Conservation (phyloP, 2,888 invertebrate species). For the Drosophila kuntzei region DNA sequence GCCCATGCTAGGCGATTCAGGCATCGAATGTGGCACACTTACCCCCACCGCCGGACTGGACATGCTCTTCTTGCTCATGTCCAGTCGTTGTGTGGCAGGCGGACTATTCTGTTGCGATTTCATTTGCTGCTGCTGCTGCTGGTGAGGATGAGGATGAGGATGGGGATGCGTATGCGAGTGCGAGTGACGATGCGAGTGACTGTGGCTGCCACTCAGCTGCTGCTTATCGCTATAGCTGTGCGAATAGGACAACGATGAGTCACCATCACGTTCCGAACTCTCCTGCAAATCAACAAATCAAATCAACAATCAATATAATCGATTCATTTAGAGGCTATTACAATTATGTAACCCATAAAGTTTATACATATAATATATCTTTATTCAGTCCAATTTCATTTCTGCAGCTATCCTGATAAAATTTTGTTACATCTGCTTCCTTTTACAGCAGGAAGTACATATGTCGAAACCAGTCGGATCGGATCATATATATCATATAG, state of each 20-base stretch:
- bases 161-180: constrained; percentile 49
- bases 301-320: not conserved
- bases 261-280: constrained; percentile 81
- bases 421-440: too few species aligned
- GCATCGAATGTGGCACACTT: constrained; percentile 72
- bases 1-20: constrained; percentile 85
- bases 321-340: not conserved
- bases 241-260: constrained; percentile 83
- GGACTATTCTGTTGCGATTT: constrained; percentile 71
- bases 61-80: constrained; percentile 85
- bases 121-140: constrained; percentile 58
- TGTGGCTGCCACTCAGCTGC: constrained; percentile 59
- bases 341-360: not conserved
- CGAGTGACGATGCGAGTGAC: constrained; percentile 56
- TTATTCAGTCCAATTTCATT: too few species aligned
- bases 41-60: constrained; percentile 84
- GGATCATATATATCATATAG: not conserved
- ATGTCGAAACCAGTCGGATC: too few species aligned
- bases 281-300: constrained; percentile 59
- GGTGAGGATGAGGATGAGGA: constrained; percentile 49
- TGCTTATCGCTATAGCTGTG: constrained; percentile 82
- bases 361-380: too few species aligned
- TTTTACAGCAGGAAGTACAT: not conserved
- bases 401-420: not conserved
- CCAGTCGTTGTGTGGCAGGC: constrained; percentile 78